Evolutionary conservation across 2,113 vertebrate species (phyloP).

Genomic region (Ranitomeya imitator): DNA sequence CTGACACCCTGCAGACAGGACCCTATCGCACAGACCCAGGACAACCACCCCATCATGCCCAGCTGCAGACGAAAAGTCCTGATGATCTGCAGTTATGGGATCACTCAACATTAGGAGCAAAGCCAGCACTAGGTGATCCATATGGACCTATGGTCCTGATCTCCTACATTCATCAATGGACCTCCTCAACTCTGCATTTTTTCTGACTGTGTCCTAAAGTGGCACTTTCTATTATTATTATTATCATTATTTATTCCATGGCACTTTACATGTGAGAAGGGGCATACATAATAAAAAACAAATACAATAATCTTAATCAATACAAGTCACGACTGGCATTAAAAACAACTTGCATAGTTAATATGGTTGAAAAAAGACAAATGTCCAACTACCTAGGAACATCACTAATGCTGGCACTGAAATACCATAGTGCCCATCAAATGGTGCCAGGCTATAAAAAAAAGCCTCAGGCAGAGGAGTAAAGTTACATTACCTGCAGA

Average conservation of each 20-base stretch:
- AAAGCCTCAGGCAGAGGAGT: not conserved
- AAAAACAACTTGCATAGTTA: not conserved
- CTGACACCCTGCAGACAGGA: slow-evolving; percentile 23
- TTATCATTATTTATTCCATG: too few species aligned
- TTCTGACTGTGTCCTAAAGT: not conserved
- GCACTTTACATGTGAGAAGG: too few species aligned
- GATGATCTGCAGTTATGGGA: not conserved
- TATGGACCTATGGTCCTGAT: not conserved
- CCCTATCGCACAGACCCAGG: not conserved
- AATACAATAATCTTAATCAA: too few species aligned
- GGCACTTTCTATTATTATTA: not conserved
- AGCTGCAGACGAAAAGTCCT: not conserved
- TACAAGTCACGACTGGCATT: too few species aligned
- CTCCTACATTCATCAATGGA: not conserved
- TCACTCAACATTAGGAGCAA: not conserved
- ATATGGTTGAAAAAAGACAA: not conserved
- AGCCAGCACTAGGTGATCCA: not conserved
- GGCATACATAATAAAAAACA: too few species aligned
- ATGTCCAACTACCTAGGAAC: not conserved
- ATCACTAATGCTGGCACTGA: not conserved
- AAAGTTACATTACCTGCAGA: slow-evolving; percentile 53
- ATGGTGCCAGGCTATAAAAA: not conserved
- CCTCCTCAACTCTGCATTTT: not conserved
- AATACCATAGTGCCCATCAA: slow-evolving; percentile 1
- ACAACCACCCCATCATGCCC: not conserved